phyloP scores from a whole-genome alignment of 2,888 invertebrate genomes.

The Rhogogaster chlorosoma region DNA sequence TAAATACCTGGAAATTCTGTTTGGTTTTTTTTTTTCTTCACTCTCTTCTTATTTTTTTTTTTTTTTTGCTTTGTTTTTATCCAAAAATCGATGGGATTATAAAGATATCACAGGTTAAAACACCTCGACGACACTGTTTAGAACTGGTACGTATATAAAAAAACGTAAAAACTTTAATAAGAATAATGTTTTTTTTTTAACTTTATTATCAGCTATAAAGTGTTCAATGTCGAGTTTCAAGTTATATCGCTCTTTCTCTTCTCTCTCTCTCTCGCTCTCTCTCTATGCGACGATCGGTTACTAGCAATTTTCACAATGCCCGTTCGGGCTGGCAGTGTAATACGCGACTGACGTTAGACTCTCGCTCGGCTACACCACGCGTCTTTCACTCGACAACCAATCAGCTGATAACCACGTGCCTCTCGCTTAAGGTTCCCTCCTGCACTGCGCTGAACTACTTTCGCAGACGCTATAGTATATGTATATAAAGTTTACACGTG shows the following conservation, averaged over 20 bases:
- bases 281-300: background rate
- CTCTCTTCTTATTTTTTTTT: too few relatives aligned
- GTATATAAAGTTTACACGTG: background rate
- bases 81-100: background rate
- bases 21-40: background rate
- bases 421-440: background rate
- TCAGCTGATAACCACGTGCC: conserved; percentile 49
- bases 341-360: conserved; percentile 31
- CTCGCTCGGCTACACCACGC: conserved; percentile 6
- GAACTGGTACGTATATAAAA: background rate
- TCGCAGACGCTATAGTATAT: background rate
- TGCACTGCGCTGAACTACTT: conserved; percentile 33
- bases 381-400: conserved; percentile 22
- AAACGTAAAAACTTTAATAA: too few relatives aligned
- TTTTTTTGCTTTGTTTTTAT: background rate
- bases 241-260: background rate
- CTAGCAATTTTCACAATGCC: conserved; percentile 17
- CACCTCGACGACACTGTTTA: background rate
- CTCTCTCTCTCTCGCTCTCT: background rate
- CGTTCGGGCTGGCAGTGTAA: conserved; percentile 41
- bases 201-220: background rate
- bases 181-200: background rate
- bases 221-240: background rate
- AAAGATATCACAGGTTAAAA: background rate
- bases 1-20: background rate